Evolutionary conservation across 2,113 vertebrate species (phyloP).

Genomic region (Carassius carassius): DNA sequence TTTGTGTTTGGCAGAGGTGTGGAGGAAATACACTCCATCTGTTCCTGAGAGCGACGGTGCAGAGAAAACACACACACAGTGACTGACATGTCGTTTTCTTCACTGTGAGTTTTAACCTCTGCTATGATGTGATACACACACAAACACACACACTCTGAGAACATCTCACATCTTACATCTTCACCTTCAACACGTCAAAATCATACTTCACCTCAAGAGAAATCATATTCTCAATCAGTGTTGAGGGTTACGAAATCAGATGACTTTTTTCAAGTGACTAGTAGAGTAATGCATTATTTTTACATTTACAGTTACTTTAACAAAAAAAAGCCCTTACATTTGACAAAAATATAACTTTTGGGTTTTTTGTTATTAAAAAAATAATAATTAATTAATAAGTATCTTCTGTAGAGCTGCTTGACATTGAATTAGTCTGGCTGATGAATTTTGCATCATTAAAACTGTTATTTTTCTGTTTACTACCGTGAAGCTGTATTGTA

Average conservation of each 20-base stretch:
- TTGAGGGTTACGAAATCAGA: too few species aligned
- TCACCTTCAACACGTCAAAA: too few species aligned
- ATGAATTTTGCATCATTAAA: background rate
- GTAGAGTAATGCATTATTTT: too few species aligned
- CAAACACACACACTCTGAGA: background rate
- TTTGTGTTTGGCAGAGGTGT: constrained; percentile 90
- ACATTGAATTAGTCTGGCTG: background rate
- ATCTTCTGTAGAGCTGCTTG: background rate
- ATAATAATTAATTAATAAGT: too few species aligned
- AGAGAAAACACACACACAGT: constrained; percentile 8
- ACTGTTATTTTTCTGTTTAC: background rate
- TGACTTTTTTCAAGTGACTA: too few species aligned
- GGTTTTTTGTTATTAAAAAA: too few species aligned
- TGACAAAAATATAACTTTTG: too few species aligned
- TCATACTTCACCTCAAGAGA: too few species aligned
- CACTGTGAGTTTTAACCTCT: background rate
- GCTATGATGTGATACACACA: background rate
- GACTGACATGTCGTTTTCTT: background rate
- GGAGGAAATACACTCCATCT: constrained; percentile 91
- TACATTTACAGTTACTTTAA: too few species aligned
- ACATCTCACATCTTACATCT: background rate
- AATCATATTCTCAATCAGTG: background rate
- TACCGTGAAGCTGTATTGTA: background rate
- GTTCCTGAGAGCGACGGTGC: constrained; percentile 76
- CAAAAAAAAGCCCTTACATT: too few species aligned